Evolutionary conservation across 2,797 vertebrate species (phyloP).

Genomic region (Tinamus major): DNA sequence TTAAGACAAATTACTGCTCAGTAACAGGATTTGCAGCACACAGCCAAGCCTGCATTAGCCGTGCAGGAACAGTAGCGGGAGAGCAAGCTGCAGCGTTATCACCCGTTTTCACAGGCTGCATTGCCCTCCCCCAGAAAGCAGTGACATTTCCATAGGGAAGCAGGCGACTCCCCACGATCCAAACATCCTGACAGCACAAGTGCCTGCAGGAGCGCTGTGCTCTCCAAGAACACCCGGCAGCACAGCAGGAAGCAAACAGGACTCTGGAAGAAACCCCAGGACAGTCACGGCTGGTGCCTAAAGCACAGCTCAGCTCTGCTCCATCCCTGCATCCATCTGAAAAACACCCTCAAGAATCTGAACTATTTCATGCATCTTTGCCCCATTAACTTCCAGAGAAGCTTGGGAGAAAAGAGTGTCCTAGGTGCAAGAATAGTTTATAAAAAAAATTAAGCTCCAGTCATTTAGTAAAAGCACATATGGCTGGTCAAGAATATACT

Average conservation of each 20-base stretch:
- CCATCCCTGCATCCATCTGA: not conserved
- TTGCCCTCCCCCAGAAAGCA: not conserved
- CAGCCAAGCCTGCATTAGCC: not conserved
- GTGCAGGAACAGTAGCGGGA: not conserved
- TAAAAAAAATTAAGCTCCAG: not conserved
- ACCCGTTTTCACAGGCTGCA: not conserved
- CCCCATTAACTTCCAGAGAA: not conserved
- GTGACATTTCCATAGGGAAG: not conserved
- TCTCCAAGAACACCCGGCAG: not conserved
- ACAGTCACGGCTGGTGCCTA: accelerated
- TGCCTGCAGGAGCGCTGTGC: too few species aligned
- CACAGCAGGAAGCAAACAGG: not conserved
- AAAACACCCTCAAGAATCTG: accelerated
- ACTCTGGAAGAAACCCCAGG: not conserved
- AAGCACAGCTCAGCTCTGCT: accelerated
- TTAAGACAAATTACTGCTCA: conserved; percentile 4
- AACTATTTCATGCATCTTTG: accelerated
- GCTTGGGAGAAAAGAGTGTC: not conserved
- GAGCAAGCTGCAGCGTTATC: too few species aligned
- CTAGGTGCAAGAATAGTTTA: not conserved
- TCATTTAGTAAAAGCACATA: too few species aligned
- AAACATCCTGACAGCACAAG: not conserved
- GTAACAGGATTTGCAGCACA: not conserved
- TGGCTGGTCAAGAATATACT: not conserved
- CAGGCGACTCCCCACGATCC: not conserved